Evolutionary conservation across 2,888 invertebrate species (phyloP).

Genomic region (Pristionchus mayeri): DNA sequence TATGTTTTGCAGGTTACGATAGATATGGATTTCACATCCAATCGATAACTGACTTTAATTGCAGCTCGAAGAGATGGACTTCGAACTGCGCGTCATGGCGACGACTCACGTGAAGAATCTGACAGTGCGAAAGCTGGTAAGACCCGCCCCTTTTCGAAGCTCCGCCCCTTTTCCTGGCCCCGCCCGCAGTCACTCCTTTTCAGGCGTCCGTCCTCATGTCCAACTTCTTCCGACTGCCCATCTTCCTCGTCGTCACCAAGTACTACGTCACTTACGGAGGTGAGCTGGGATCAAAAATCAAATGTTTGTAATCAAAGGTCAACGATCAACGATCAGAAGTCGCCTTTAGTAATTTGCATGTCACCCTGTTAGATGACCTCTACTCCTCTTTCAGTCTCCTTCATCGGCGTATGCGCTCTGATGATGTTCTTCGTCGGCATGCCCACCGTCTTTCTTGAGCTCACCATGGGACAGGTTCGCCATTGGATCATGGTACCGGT

Average conservation of each 20-base stretch:
- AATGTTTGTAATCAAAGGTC: too few relatives aligned
- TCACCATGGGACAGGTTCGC: slow-evolving; percentile 30
- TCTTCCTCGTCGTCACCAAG: slow-evolving; percentile 28
- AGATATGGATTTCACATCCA: neutral
- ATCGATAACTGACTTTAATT: slow-evolving; percentile 6
- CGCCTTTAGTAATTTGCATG: too few relatives aligned
- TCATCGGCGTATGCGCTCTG: neutral
- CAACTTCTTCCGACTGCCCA: slow-evolving; percentile 41
- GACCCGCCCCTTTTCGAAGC: neutral
- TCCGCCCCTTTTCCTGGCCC: neutral
- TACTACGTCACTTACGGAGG: slow-evolving; percentile 27
- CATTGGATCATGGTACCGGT: too few relatives aligned
- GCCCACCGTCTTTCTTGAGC: slow-evolving; percentile 10
- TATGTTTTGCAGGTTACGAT: too few relatives aligned
- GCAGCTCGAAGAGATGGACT: slow-evolving; percentile 27
- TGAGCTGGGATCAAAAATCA: neutral
- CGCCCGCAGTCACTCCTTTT: neutral
- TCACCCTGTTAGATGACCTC: neutral
- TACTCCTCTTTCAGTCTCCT: neutral
- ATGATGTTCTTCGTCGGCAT: slow-evolving; percentile 4
- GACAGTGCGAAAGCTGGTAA: neutral
- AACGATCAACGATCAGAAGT: neutral
- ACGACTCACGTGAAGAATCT: slow-evolving; percentile 34
- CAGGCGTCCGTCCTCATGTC: slow-evolving; percentile 12
- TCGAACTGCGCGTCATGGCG: slow-evolving; percentile 22